Base-by-base conservation (phyloP, 92 coral and sea anemone genomes). In the Paramuricea clavata region DNA sequence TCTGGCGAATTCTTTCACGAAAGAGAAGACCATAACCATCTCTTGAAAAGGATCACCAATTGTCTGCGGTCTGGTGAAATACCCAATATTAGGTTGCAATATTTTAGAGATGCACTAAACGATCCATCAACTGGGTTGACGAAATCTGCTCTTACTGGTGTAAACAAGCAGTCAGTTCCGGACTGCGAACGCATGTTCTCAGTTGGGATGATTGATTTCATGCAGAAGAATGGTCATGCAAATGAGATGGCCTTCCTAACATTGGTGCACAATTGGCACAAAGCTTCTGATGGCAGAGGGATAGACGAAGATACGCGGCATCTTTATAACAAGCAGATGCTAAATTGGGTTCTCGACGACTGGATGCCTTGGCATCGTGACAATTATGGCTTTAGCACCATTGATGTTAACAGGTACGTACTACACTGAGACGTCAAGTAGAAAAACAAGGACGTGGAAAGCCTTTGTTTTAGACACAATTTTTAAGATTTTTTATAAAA, bases 311-410 rank as follows among this genome's bases (percentile, higher is more conserved):
- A 30, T 2, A 15, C 27, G 16, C 26, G 90, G 60, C 42, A 68
- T 0, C 1, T 19, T 28, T 65, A 59, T 60, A 74, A 69, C 54
- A 64, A 36, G 36, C 64, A 43, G 43, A 74, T 86, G 93, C 35
- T 54, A 6, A 12, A 82, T 2, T 91, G 93, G 91, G 16, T 91
- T 7, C 36, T 82, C 1, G 91, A 91, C 8, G 91, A 85, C 10
- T 92, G 90, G 90, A 60, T 92, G 75, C 94, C 88, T 8, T 91
- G 90, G 94, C 65, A 79, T 21, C 3, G 35, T n/a, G 43, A 76
- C 12, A 71, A 72, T 52, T 26, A 31, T 33, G 91, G 83, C 35
- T 88, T 57, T 42, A 72, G 83, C 22, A 72, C 80, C 0, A 44
- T 88, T 72, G 91, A 88, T 74, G 62, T 84, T 11, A 88, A 88